Percentiles rank a stretch among this genome's conserved stretches.
These are phyloP conservation scores for Seriola quinqueradiata DNA, from an alignment of 2,113 vertebrate species.

Conservation along the genomic window DNA sequence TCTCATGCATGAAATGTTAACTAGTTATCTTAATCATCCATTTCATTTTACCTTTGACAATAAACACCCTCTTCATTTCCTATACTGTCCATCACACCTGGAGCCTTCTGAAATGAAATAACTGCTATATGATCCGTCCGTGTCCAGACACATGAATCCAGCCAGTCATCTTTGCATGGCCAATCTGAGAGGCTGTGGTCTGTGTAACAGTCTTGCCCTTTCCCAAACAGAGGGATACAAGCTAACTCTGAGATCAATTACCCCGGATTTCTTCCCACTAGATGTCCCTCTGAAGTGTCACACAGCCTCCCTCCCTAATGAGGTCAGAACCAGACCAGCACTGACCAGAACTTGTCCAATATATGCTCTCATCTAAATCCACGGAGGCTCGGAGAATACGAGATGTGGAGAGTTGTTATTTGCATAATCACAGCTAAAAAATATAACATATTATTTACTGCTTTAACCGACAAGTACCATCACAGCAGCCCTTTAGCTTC, in stretches of 20 bases:
- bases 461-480: not conserved
- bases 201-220: slow-evolving; percentile 45
- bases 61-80: not conserved
- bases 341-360: slow-evolving; percentile 21
- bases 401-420: not conserved
- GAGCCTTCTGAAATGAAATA: slow-evolving; percentile 2
- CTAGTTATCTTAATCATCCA: slow-evolving; percentile 34
- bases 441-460: not conserved
- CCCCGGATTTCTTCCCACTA: slow-evolving; percentile 40
- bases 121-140: slow-evolving; percentile 11
- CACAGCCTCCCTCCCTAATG: slow-evolving; percentile 31
- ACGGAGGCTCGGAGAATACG: not conserved
- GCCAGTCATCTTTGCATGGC: slow-evolving; percentile 19
- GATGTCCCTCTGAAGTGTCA: slow-evolving; percentile 7
- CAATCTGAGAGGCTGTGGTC: slow-evolving; percentile 14
- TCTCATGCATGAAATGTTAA: slow-evolving; percentile 34
- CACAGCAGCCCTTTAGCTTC: not conserved
- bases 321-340: slow-evolving; percentile 42
- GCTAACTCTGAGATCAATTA: slow-evolving; percentile 58
- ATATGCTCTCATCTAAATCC: slow-evolving; percentile 7
- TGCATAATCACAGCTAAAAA: slow-evolving; percentile 18
- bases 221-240: slow-evolving; percentile 39
- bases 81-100: not conserved
- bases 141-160: slow-evolving; percentile 17
- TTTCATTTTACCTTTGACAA: slow-evolving; percentile 38